Conservation (phyloP, 1,140 invertebrate species). For the Drosophila leontia region DNA sequence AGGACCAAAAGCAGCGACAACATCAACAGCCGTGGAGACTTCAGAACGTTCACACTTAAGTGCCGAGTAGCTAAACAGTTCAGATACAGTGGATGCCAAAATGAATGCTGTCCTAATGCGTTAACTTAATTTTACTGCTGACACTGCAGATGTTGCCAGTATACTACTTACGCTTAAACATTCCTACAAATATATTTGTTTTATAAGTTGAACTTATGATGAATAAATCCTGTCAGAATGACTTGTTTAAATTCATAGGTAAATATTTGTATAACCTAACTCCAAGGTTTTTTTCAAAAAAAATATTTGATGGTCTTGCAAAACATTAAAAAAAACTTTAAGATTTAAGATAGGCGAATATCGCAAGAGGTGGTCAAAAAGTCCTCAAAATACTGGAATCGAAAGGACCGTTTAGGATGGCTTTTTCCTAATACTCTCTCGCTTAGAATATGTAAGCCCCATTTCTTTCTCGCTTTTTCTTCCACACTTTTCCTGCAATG, state of each 20-base stretch:
- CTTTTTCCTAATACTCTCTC: too few species aligned
- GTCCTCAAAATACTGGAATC: not conserved
- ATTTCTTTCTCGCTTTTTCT: too few species aligned
- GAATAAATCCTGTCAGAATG: too few species aligned
- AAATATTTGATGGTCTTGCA: not conserved
- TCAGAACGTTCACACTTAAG: slow-evolving; percentile 32
- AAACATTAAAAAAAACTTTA: not conserved
- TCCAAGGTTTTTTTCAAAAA: not conserved
- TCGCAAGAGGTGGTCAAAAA: too few species aligned
- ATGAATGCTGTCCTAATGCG: not conserved
- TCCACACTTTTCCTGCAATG: not conserved
- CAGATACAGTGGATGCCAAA: slow-evolving; percentile 11
- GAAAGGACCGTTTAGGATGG: not conserved
- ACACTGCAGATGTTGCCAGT: too few species aligned
- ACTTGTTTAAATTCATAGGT: not conserved
- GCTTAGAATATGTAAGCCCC: too few species aligned
- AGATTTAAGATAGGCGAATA: too few species aligned
- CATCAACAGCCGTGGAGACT: slow-evolving; percentile 2
- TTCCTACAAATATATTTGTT: too few species aligned
- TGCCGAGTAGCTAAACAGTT: slow-evolving; percentile 28
- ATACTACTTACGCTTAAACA: not conserved
- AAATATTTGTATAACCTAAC: not conserved
- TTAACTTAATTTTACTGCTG: too few species aligned
- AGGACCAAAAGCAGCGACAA: not conserved
- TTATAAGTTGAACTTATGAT: too few species aligned